A percentile compares a stretch with the other conserved stretches of the same genome.
phyloP scores from a whole-genome alignment of 2,113 vertebrate genomes.

The Embiotoca jacksoni region DNA sequence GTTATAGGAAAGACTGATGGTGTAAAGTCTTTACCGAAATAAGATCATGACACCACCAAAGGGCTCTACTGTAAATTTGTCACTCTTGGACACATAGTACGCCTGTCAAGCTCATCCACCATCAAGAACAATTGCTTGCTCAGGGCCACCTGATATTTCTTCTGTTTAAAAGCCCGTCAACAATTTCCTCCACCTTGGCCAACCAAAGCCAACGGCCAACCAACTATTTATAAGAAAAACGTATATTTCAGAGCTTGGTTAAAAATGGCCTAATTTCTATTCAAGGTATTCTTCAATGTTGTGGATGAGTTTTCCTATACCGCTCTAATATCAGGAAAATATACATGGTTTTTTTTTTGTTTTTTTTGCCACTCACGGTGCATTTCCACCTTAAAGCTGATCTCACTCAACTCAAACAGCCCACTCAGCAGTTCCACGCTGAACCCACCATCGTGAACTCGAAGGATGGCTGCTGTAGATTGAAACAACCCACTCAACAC shows the following conservation, averaged over 20 bases:
- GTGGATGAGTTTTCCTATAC: not conserved
- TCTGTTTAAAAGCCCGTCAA: not conserved
- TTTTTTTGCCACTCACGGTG: constrained; percentile 23
- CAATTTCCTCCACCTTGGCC: not conserved
- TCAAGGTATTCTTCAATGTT: not conserved
- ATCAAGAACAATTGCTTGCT: not conserved
- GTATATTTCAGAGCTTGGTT: too few species aligned
- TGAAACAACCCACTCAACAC: constrained; percentile 56
- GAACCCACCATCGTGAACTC: constrained; percentile 53
- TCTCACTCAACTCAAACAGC: constrained; percentile 55
- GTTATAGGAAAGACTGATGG: constrained; percentile 4
- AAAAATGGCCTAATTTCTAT: not conserved
- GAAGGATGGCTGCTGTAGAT: constrained; percentile 24
- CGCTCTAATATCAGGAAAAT: not conserved
- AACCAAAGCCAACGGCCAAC: too few species aligned
- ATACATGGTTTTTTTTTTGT: constrained; percentile 5
- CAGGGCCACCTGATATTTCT: not conserved
- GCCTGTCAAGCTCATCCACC: not conserved
- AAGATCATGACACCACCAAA: constrained; percentile 2
- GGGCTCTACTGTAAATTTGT: not conserved
- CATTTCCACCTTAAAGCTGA: constrained; percentile 51
- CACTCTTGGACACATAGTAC: not conserved
- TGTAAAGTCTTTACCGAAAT: not conserved
- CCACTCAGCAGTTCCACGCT: constrained; percentile 60
- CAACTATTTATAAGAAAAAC: not conserved